These are phyloP conservation scores for Pycnomerus fuliginosus DNA, from an alignment of 2,888 invertebrate genomes.

Conservation along the genomic window DNA sequence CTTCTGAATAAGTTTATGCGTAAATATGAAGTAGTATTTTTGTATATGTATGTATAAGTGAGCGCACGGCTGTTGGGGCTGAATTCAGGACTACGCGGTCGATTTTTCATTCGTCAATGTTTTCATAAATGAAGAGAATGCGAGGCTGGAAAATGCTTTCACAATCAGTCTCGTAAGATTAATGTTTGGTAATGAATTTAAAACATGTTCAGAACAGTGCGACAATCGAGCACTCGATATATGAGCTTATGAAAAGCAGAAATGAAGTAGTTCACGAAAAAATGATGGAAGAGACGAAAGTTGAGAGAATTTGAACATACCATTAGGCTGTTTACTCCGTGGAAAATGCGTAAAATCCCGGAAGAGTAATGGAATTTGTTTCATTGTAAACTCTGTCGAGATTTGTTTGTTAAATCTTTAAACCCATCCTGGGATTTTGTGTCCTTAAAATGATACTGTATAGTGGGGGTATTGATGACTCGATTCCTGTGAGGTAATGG, in stretches of 20 bases:
- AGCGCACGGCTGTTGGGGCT: no score
- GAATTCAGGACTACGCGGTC: no score
- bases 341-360: conserved; percentile 21
- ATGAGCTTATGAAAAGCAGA: conserved; percentile 9
- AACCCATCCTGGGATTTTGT: no score
- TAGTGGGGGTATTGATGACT: no score
- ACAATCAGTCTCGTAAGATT: conserved; percentile 3
- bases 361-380: conserved; percentile 22
- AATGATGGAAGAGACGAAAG: conserved; percentile 24
- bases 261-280: conserved; percentile 17
- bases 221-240: conserved; percentile 12
- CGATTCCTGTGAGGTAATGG: conserved; percentile 19
- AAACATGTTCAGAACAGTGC: conserved; percentile 11
- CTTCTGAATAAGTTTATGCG: no score
- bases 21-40: no score
- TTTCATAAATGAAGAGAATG: background rate
- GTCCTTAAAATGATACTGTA: no score
- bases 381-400: conserved; percentile 3
- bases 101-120: no score
- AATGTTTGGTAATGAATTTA: conserved; percentile 12
- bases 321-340: conserved; percentile 23
- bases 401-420: conserved; percentile 13
- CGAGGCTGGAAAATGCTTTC: background rate
- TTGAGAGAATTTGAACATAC: conserved; percentile 21
- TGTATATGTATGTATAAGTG: no score